Conservation (phyloP, 2,888 invertebrate species). For the Sisyra terminalis region DNA sequence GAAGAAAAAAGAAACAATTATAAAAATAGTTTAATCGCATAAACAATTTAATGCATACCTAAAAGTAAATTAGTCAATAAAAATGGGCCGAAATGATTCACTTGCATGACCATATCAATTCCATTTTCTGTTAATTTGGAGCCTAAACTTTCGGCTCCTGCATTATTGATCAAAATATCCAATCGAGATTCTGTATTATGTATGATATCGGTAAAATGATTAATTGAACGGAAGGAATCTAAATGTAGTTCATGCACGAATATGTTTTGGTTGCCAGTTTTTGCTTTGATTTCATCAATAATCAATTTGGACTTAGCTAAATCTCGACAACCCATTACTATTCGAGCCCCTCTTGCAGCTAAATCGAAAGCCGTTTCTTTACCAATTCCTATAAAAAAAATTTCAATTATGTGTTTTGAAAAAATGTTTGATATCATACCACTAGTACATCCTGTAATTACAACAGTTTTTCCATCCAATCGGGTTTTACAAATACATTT, state of each 20-base stretch:
- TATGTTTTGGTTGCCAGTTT: slow-evolving; percentile 24
- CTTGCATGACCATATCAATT: slow-evolving; percentile 44
- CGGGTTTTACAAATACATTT: slow-evolving; percentile 35
- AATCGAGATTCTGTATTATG: slow-evolving; percentile 34
- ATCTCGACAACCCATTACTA: slow-evolving; percentile 36
- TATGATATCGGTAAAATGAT: slow-evolving; percentile 44
- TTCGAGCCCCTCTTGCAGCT: slow-evolving; percentile 31
- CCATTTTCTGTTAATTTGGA: slow-evolving; percentile 42
- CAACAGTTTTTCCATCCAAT: slow-evolving; percentile 75
- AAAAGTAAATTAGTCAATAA: slow-evolving; percentile 47
- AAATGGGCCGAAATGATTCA: slow-evolving; percentile 58
- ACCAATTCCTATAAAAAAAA: slow-evolving; percentile 25
- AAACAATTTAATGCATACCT: slow-evolving; percentile 24
- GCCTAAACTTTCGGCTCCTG: slow-evolving; percentile 33
- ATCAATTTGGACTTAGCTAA: slow-evolving; percentile 19
- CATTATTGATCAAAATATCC: slow-evolving; percentile 49
- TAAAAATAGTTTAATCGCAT: too few species aligned
- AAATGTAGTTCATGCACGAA: slow-evolving; percentile 32
- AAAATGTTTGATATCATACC: slow-evolving; percentile 2
- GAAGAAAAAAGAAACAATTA: too few species aligned
- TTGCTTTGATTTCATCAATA: slow-evolving; percentile 20
- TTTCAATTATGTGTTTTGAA: not conserved
- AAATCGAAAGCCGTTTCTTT: slow-evolving; percentile 26
- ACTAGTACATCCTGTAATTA: slow-evolving; percentile 70
- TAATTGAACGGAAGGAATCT: slow-evolving; percentile 34